Base-by-base conservation (phyloP, 2,113 vertebrate genomes). In the Ursus arctos region DNA sequence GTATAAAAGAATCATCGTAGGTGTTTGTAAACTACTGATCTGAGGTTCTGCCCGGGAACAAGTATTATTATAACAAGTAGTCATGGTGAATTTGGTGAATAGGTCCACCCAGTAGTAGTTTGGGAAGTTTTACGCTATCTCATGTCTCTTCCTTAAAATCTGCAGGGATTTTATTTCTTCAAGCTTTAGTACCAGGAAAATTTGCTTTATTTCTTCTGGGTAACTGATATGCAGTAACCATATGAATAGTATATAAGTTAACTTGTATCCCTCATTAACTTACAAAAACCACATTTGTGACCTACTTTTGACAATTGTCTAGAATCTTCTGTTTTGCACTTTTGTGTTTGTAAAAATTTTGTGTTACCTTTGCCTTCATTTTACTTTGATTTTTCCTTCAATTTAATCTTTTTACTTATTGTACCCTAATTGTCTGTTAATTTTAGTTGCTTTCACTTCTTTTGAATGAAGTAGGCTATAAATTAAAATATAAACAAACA, bases 71-170 rank as follows among this genome's bases (percentile, higher is more conserved):
- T 49, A 94, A 72, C 11, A 88, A 89, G 43, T 43, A 36, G 12
- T 74, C 19, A 26, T 21, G 31, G 40, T 82, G 16, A 83, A 84
- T 96, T 91, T 81, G 76, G 84, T 91, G 24, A 97, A 97, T 84
- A 76, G 7, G 13, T 22, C 19, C 40, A 92, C 43, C 55, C 16
- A 87, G 51, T 69, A 71, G 24, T 82, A 53, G 15, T 65, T 63
- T 80, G 53, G 47, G 31, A 69, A 94, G 49, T 93, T 93, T 96
- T 57, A 81, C 3, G 57, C 31, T 82, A 26, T 10, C 21, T 86
- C 61, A 24, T 71, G 19, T 93, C 4, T 84, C 55, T 89, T 43
- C 51, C 55, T 79, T 93, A 87, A 86, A 81, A 83, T 57, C 6
- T 59, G 36, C 10, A 77, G 33, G 4, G 11, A 69, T 55, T 6